phyloP scores from a whole-genome alignment of 2,797 vertebrate species.

The Aeoliscus strigatus region DNA sequence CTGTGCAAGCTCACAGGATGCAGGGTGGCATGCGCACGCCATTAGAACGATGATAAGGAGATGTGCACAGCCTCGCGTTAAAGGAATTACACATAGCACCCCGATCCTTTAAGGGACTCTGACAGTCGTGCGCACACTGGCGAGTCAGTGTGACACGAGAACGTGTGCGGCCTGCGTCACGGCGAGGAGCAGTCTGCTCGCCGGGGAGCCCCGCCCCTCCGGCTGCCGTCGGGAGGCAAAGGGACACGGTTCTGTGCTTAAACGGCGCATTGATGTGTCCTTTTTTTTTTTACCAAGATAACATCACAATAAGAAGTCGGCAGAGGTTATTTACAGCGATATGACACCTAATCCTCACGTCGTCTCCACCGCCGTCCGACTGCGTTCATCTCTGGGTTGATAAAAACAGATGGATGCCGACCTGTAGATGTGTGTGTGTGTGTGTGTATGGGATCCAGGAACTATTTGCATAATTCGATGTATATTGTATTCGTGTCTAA shows the following conservation, averaged over 20 bases:
- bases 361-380: slow-evolving; percentile 55
- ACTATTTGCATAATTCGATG: slow-evolving; percentile 67
- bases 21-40: slow-evolving; percentile 62
- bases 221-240: too few relatives aligned
- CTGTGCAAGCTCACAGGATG: slow-evolving; percentile 54
- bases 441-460: slow-evolving; percentile 36
- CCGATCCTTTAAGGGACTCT: slow-evolving; percentile 54
- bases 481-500: slow-evolving; percentile 60
- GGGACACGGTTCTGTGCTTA: slow-evolving; percentile 47
- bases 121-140: slow-evolving; percentile 65
- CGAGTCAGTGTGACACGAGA: slow-evolving; percentile 60
- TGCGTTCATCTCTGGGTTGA: slow-evolving; percentile 47
- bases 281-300: slow-evolving; percentile 47
- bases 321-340: slow-evolving; percentile 65
- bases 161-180: slow-evolving; percentile 37
- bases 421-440: too few relatives aligned
- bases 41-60: slow-evolving; percentile 65
- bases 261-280: slow-evolving; percentile 52
- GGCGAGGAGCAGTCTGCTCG: slow-evolving; percentile 12
- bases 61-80: slow-evolving; percentile 66
- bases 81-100: slow-evolving; percentile 75
- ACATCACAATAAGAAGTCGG: slow-evolving; percentile 50
- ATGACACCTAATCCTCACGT: slow-evolving; percentile 60
- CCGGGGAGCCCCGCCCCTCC: slow-evolving; percentile 44
- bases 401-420: slow-evolving; percentile 56